These are phyloP conservation scores for Scomber colias DNA, from an alignment of 2,113 vertebrate species.

Conservation along the genomic window DNA sequence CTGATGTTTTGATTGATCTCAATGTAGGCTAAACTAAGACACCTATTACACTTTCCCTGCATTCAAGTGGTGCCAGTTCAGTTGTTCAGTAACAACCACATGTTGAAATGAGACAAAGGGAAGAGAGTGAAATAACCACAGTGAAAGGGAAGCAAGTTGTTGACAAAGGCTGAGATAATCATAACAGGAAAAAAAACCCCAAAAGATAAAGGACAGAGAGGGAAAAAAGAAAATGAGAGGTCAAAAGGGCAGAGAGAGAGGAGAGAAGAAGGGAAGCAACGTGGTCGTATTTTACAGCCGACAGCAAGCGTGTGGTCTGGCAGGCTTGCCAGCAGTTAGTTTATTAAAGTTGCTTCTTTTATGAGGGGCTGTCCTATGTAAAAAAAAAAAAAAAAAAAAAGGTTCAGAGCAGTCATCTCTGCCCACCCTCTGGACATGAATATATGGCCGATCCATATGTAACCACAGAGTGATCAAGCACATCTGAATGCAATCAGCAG, in stretches of 20 bases:
- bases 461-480: conserved; percentile 1
- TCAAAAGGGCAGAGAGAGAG: conserved; percentile 44
- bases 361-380: conserved; percentile 43
- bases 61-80: background rate
- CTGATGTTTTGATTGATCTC: too few species aligned
- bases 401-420: conserved; percentile 38
- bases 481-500: background rate
- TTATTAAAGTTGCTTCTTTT: conserved; percentile 66
- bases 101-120: conserved; percentile 28
- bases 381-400: conserved; percentile 15
- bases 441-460: background rate
- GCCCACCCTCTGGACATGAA: conserved; percentile 1
- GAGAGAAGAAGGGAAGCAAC: conserved; percentile 51
- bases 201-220: background rate
- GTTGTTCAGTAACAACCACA: background rate
- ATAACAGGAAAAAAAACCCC: conserved; percentile 5
- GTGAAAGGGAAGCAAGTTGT: background rate
- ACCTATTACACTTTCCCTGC: background rate
- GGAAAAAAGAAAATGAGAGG: conserved; percentile 15
- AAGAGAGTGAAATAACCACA: conserved; percentile 1
- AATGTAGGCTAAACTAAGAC: background rate
- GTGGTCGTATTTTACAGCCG: conserved; percentile 64
- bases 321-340: conserved; percentile 52
- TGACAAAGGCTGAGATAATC: conserved; percentile 10
- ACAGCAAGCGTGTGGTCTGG: conserved; percentile 66